Base-by-base conservation (phyloP, 1,140 invertebrate species). In the Bombus picipes region DNA sequence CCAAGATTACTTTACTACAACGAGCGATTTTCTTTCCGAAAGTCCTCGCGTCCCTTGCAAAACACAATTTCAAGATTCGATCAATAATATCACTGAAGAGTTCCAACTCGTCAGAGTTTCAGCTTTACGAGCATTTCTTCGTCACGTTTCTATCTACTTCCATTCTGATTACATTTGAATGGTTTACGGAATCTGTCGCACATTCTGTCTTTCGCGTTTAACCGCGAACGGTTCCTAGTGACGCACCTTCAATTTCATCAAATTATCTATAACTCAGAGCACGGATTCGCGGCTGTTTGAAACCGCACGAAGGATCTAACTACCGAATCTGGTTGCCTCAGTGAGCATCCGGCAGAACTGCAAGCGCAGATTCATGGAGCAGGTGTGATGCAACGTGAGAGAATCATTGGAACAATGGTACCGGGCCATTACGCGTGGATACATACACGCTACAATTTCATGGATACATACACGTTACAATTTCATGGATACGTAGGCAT, bases 361-460 rank as follows among this genome's bases (percentile, higher is more conserved):
- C 76, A 80, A 83, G 82, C 34, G 47, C 80, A 43, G 85, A 90
- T 90, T 79, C 71, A 39, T 39, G 85, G 70, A 37, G 34, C 13
- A 71, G 77, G 81, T 76, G 85, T 90, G 88, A 90, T 65, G 89
- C 70, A 90, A 90, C 74, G 77, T 39, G 47, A 39, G 85, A 89
- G 85, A 85, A 72, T 87, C 78, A 82, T 87, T 41, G 65, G 65
- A 82, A 90, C 89, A 90, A 90, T 89, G 32, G 84, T 53, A 47
- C 76, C 57, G 59, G 83, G 76, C 74, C 83, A 83, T 89, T 89
- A 89, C 88, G 79, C 78, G 74, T 66, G 65, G 57, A 74, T 86
- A 78, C 62, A 87, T 68, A 53, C 62, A 57, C 57, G 79, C 59
- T 87, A 82, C 74, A 72, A 87, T 87, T 81, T 85, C 85, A 70